Percentiles rank a stretch among this genome's conserved stretches.
These are phyloP conservation scores for Drosophila repletoides DNA, from an alignment of 1,140 invertebrate species.

Conservation along the genomic window DNA sequence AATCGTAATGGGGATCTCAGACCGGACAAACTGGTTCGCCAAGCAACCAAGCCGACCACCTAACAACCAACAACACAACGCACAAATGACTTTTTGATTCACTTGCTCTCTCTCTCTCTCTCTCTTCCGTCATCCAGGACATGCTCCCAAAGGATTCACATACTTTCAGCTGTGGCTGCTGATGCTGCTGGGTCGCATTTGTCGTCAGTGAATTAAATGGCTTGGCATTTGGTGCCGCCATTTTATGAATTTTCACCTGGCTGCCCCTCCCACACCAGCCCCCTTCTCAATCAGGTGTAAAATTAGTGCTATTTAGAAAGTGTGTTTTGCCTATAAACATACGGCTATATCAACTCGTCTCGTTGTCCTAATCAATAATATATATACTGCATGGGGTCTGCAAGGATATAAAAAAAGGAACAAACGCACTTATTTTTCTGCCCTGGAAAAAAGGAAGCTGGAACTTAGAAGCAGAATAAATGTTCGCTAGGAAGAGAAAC, in stretches of 20 bases:
- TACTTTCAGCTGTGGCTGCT: conserved; percentile 35
- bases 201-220: conserved; percentile 55
- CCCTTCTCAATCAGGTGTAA: conserved; percentile 53
- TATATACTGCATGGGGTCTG: too few relatives aligned
- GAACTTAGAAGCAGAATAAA: too few relatives aligned
- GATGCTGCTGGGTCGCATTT: conserved; percentile 26
- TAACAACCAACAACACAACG: conserved; percentile 14
- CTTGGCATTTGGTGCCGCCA: conserved; percentile 60
- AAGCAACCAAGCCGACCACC: conserved; percentile 1
- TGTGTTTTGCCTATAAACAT: too few relatives aligned
- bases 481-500: too few relatives aligned
- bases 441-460: too few relatives aligned
- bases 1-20: not conserved
- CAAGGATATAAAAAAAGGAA: too few relatives aligned
- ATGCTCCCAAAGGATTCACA: conserved; percentile 56
- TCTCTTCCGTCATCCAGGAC: conserved; percentile 25
- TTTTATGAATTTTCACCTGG: conserved; percentile 63
- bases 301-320: conserved; percentile 61
- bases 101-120: conserved; percentile 37
- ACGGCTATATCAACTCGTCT: too few relatives aligned
- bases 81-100: conserved; percentile 78
- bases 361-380: too few relatives aligned
- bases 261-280: not conserved
- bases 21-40: conserved; percentile 58
- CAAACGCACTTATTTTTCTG: too few relatives aligned